Base-by-base conservation (phyloP, 2,797 vertebrate species). In the Hippocampus kuda region DNA sequence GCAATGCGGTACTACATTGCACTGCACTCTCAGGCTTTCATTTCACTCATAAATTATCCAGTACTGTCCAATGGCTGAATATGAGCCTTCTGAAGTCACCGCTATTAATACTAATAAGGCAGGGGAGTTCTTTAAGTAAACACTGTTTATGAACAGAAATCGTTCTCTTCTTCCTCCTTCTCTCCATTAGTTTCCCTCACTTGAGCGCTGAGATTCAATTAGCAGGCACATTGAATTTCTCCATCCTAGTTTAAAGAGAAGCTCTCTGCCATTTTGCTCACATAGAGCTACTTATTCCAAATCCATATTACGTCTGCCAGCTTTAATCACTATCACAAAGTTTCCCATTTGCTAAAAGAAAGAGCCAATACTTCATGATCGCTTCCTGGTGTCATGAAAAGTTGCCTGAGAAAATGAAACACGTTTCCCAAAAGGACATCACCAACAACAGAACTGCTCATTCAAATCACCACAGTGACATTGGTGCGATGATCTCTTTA, bases 41-140 rank as follows among this genome's bases (percentile, higher is more conserved):
- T 84, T 89, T 75, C 77, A 75, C 75, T 88, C 89, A 91, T 91
- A 83, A 90, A 91, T 91, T 87, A 90, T 89, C 87, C 83, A 91
- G 80, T 88, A 88, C 85, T 81, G 84, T 89, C 88, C 88, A 84
- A 86, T 85, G 86, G 83, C 84, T 76, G 86, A 88, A 90, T 91
- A 86, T 74, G 71, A 86, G 86, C 84, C 87, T 84, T 91, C 87
- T 89, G 91, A 91, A 89, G 89, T 89, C 76, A 42, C 83, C 80
- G 84, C 79, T 88, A 90, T 91, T 89, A 92, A 91, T 92, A 92
- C 89, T 91, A 89, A 91, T 91, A 82, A 91, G 89, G 83, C 78
- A 30, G 78, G 69, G 80, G 77, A 77, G 76, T 80, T 79, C 80
- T 84, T 82, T 80, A 81, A 85, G 88, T 88, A 89, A 87, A 87